phyloP scores from a whole-genome alignment of 2,888 invertebrate genomes.

The Torymus auratus region DNA sequence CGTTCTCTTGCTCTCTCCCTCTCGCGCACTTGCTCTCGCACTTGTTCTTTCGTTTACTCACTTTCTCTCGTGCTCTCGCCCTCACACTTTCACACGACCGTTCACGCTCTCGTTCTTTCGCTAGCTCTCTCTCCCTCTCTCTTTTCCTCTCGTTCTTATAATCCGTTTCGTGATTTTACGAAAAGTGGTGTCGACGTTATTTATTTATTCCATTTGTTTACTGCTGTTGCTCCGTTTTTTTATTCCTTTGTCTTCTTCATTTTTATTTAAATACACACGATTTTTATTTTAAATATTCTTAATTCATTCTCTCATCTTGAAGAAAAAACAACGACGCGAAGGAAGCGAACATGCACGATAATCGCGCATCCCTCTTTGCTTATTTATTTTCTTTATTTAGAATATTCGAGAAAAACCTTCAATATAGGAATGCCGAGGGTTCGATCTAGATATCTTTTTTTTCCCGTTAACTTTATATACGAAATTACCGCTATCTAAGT shows the following conservation, averaged over 20 bases:
- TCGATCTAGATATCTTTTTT: constrained; percentile 67
- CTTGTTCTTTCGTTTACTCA: constrained; percentile 57
- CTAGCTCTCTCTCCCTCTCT: constrained; percentile 46
- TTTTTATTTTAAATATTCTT: constrained; percentile 48
- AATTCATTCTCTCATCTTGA: constrained; percentile 60
- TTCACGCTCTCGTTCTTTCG: constrained; percentile 11
- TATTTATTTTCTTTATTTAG: constrained; percentile 59
- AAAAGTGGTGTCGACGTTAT: constrained; percentile 75
- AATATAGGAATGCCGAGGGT: constrained; percentile 71
- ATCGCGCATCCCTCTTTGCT: constrained; percentile 53
- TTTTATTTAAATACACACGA: constrained; percentile 53
- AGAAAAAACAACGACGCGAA: constrained; percentile 68
- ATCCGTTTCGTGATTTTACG: constrained; percentile 68
- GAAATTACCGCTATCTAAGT: constrained; percentile 61
- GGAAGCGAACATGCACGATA: constrained; percentile 61
- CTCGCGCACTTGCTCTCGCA: constrained; percentile 28
- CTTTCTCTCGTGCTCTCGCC: constrained; percentile 59
- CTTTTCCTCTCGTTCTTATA: constrained; percentile 38
- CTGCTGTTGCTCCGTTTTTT: constrained; percentile 58
- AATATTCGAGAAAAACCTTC: constrained; percentile 64
- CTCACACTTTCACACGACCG: neutral
- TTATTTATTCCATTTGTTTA: constrained; percentile 52
- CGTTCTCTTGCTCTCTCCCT: constrained; percentile 25
- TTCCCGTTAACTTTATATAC: constrained; percentile 62
- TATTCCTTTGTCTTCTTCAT: constrained; percentile 59